Evolutionary conservation across 2,888 invertebrate species (phyloP), one percentile per base, ranked within the genome.

Genomic region (Agriopis leucophaearia): DNA sequence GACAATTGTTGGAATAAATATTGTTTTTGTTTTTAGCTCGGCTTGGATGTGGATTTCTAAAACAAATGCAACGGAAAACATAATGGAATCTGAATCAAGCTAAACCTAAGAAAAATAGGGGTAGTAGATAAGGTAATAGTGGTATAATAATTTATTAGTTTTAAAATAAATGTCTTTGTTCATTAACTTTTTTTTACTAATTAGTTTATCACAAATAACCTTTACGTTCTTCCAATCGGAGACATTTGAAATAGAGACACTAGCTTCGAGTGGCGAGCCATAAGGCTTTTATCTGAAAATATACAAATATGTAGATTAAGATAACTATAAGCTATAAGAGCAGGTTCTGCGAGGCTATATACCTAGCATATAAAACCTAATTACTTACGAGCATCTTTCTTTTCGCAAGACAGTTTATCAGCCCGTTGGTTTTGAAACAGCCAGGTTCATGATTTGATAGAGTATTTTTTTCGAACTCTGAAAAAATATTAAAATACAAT

Each of bases 21-120:
- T 65, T 42, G 55, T 35, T 70, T 71, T 66, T 48, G 57, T 71
- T 86, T 86, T 55, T 83, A 87, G 87, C 79, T 79, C 57, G 88
- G 82, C 12, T 78, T 86, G 27, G 79, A 85, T 65, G 70, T 87
- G 13, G 78, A 85, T 40, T 78, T 85, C 59, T 85, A 74, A 80
- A 57, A 15, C 0, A 9, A 3, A 35, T 40, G 15, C 38, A 15
- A 55, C 7, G 9, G 38, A 27, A 13, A 38, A 10, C 18, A 12
- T 0, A 5, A 52, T 38, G 16, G 10, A 0, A 47, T 27, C 42
- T 4, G 8, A 51, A 48, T 18, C 18, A 54, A 45, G 13, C 8
- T 35, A 27, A 12, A 61, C 52, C 38, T n/a, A 38, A 35, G 35
- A 51, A 52, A 44, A 15, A n/a, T 44, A 48, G 48, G 36, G 63